A percentile compares a stretch with the other conserved stretches of the same genome.
Evolutionary conservation across 2,888 invertebrate species (phyloP).

Genomic region (Lomographa bimaculata): DNA sequence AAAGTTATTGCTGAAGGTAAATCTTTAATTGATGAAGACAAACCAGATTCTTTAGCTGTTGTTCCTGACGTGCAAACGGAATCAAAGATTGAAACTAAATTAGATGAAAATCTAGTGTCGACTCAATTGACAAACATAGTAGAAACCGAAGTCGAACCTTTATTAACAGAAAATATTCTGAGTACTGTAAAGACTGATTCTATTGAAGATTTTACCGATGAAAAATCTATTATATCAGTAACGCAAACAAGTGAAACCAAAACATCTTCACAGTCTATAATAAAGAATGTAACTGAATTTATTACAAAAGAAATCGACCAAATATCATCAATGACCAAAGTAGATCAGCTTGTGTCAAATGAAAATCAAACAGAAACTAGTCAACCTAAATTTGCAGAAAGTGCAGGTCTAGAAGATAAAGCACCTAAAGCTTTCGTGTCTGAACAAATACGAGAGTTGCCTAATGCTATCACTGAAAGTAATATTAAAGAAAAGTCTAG

Average conservation of each 20-base stretch:
- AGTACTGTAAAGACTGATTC: no score
- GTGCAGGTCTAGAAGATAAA: not conserved
- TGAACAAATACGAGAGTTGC: not conserved
- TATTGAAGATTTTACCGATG: not conserved
- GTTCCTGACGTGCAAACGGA: conserved; percentile 1
- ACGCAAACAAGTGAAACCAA: conserved; percentile 6
- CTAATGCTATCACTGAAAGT: no score
- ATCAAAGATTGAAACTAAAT: no score
- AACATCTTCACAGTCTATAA: conserved; percentile 5
- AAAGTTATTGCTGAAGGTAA: conserved; percentile 51
- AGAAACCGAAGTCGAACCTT: no score
- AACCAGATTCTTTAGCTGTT: conserved; percentile 9
- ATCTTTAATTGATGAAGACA: conserved; percentile 43
- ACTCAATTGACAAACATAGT: no score
- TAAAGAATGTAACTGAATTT: conserved; percentile 19
- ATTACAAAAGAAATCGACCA: conserved; percentile 21
- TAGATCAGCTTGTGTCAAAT: not conserved
- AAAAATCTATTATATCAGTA: conserved; percentile 1
- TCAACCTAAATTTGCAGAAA: not conserved
- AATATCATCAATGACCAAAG: conserved; percentile 5
- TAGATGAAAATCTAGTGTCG: no score
- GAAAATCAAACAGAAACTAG: not conserved
- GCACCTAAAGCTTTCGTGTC: not conserved
- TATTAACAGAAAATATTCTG: no score
- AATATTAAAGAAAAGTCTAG: not conserved